Percentiles rank a stretch among this genome's conserved stretches.
Evolutionary conservation across 1,140 invertebrate species (phyloP).

Genomic region (Magallana angulata): DNA sequence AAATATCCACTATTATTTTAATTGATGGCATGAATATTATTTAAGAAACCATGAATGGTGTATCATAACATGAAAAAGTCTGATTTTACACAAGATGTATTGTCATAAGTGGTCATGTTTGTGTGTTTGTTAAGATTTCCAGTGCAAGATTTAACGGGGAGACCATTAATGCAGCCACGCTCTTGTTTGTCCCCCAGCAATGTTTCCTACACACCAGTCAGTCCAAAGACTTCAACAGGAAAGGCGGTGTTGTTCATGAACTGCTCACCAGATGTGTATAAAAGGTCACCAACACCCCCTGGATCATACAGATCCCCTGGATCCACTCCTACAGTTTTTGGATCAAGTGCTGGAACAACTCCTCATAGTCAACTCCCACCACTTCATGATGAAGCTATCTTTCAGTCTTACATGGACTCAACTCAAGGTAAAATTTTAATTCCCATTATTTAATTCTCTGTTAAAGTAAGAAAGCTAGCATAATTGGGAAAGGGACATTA

Average conservation of each 20-base stretch:
- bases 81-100: no score
- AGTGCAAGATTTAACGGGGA: not conserved
- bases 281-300: not conserved
- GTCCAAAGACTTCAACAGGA: not conserved
- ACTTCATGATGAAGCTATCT: not conserved
- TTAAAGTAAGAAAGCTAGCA: no score
- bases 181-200: not conserved
- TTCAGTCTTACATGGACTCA: not conserved
- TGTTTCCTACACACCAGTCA: constrained; percentile 23
- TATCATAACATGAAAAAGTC: no score
- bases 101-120: no score
- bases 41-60: no score
- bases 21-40: no score
- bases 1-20: no score
- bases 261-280: constrained; percentile 10
- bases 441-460: no score
- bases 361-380: not conserved
- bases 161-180: not conserved
- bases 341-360: not conserved
- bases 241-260: not conserved
- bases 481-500: no score
- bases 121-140: not conserved
- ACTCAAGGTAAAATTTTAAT: not conserved
- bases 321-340: not conserved
- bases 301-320: not conserved